Conservation (phyloP, 1,140 invertebrate species). For the Scaptomyza hsui region DNA sequence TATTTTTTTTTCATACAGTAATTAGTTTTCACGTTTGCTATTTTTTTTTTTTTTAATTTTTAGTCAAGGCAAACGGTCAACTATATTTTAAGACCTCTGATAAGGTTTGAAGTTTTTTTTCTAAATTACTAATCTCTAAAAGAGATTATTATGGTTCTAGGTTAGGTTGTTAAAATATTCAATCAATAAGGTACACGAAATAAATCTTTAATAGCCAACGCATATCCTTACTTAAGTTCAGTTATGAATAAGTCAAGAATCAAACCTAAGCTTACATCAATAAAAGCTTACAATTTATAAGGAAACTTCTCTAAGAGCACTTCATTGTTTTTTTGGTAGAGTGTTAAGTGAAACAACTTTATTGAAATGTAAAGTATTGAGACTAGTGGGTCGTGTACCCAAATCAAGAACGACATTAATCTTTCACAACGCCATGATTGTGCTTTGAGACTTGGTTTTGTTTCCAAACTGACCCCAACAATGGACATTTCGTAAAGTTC, state of each 20-base stretch:
- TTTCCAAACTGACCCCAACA: constrained; percentile 70
- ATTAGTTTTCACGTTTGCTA: not conserved
- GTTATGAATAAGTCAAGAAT: too few species aligned
- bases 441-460: constrained; percentile 2
- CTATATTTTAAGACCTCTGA: not conserved
- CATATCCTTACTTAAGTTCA: too few species aligned
- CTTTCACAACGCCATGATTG: constrained; percentile 52
- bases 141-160: not conserved
- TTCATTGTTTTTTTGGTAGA: too few species aligned
- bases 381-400: constrained; percentile 29
- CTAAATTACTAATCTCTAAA: not conserved
- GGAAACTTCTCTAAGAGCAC: too few species aligned
- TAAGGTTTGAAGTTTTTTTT: not conserved
- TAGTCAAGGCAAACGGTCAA: constrained; percentile 2
- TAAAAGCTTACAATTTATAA: too few species aligned
- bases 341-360: not conserved
- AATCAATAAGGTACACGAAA: too few species aligned
- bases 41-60: not conserved
- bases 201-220: too few species aligned
- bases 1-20: not conserved
- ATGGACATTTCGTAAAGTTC: constrained; percentile 65
- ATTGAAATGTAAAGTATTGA: constrained; percentile 10
- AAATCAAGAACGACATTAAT: constrained; percentile 6
- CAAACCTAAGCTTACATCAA: too few species aligned
- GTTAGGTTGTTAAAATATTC: not conserved